Percentiles rank a stretch among this genome's conserved stretches.
Conservation (phyloP, 2,113 vertebrate genomes). For the Rutilus rutilus region DNA sequence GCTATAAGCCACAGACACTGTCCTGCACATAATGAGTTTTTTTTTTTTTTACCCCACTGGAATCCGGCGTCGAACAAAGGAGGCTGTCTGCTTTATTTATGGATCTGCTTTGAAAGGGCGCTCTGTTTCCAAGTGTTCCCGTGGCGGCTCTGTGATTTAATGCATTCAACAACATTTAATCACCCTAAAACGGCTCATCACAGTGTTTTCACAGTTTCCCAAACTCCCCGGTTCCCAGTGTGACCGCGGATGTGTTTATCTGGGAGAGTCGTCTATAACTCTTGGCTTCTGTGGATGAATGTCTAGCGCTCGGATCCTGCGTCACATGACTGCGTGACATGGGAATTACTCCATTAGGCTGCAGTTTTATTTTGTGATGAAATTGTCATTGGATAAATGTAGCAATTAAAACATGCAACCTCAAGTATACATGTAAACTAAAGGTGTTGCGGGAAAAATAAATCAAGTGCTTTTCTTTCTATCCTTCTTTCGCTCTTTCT, state of each 20-base stretch:
- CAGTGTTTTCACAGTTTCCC: background rate
- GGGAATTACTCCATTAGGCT: background rate
- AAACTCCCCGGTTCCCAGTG: background rate
- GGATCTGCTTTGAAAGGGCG: background rate
- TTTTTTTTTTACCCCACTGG: background rate
- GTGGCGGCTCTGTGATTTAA: constrained; percentile 6
- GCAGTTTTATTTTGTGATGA: background rate
- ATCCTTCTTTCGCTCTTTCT: no score
- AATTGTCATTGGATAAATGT: background rate
- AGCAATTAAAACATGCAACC: no score
- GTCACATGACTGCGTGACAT: background rate
- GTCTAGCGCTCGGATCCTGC: background rate
- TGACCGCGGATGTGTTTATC: background rate
- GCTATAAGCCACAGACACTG: background rate
- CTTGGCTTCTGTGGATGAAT: constrained; percentile 3
- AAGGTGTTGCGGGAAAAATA: no score
- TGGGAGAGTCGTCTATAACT: background rate
- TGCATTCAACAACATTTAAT: constrained; percentile 12
- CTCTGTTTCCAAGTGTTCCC: constrained; percentile 25
- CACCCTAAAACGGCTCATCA: background rate
- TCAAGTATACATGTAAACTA: no score
- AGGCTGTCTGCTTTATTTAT: constrained; percentile 43
- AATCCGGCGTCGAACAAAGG: constrained; percentile 4
- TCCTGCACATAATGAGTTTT: constrained; percentile 4
- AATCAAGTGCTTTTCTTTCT: no score